Evolutionary conservation across 2,113 vertebrate species (phyloP).

Genomic region (Lasiurus cinereus): DNA sequence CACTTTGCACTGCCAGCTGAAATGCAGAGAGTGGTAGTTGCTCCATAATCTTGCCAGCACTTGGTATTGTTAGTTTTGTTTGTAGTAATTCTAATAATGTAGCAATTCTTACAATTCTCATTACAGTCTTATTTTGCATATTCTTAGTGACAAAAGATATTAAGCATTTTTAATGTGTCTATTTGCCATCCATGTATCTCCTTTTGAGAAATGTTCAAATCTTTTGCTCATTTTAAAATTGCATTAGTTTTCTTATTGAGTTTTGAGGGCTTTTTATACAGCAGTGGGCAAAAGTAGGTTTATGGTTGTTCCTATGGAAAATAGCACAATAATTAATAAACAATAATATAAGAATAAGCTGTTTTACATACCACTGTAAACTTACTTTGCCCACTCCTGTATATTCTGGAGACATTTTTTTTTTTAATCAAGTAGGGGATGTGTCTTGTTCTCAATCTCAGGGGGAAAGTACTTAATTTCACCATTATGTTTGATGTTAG

Average conservation of each 20-base stretch:
- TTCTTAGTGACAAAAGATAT: background rate
- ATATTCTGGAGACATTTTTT: background rate
- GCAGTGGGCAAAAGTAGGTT: background rate
- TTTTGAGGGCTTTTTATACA: conserved; percentile 22
- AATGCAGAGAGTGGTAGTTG: background rate
- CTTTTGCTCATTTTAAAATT: conserved; percentile 9
- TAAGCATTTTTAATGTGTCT: background rate
- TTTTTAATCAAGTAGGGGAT: background rate
- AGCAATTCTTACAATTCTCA: background rate
- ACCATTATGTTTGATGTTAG: background rate
- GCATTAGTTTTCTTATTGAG: conserved; percentile 1
- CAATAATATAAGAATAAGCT: background rate
- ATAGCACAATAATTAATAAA: background rate
- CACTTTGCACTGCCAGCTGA: background rate
- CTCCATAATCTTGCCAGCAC: background rate
- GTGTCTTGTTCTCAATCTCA: background rate
- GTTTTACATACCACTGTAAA: background rate
- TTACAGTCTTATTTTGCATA: background rate
- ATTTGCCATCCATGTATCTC: background rate
- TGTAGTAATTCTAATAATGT: background rate
- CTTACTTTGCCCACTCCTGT: background rate
- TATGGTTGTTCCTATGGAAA: background rate
- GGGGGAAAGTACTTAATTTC: background rate
- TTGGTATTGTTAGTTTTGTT: background rate
- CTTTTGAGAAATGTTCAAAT: background rate